Evolutionary conservation across 2,797 vertebrate genomes (phyloP).

Genomic region (Mus caroli): DNA sequence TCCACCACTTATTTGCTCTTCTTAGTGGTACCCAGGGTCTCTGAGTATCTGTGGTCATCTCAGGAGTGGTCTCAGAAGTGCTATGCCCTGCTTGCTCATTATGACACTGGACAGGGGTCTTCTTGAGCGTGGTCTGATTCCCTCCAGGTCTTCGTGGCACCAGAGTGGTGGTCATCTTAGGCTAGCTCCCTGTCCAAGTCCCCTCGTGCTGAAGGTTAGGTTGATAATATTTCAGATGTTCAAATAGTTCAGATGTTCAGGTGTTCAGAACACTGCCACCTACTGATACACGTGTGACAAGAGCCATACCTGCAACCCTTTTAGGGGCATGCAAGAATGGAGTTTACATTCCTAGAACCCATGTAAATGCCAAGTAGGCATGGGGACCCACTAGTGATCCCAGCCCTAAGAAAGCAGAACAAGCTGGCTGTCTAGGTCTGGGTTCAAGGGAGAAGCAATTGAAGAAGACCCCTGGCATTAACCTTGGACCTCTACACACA

Average conservation of each 20-base stretch:
- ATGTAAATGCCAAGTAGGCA: background rate
- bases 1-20: background rate
- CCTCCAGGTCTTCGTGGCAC: background rate
- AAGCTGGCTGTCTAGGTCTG: background rate
- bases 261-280: background rate
- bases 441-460: background rate
- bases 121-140: background rate
- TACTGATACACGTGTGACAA: background rate
- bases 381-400: background rate
- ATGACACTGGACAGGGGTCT: background rate
- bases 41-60: background rate
- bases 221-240: background rate
- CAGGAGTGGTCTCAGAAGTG: background rate
- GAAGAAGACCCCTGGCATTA: background rate
- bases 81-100: background rate
- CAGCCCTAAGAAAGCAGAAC: background rate
- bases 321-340: background rate
- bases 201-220: background rate
- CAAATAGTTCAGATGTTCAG: too few species aligned
- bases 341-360: background rate
- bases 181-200: background rate
- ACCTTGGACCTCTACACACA: background rate
- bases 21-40: background rate
- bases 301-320: background rate
- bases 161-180: background rate